Evolutionary conservation across 2,888 invertebrate genomes (phyloP), one percentile per base, ranked within the genome.

Genomic region (Branchipolynoe longqiensis): DNA sequence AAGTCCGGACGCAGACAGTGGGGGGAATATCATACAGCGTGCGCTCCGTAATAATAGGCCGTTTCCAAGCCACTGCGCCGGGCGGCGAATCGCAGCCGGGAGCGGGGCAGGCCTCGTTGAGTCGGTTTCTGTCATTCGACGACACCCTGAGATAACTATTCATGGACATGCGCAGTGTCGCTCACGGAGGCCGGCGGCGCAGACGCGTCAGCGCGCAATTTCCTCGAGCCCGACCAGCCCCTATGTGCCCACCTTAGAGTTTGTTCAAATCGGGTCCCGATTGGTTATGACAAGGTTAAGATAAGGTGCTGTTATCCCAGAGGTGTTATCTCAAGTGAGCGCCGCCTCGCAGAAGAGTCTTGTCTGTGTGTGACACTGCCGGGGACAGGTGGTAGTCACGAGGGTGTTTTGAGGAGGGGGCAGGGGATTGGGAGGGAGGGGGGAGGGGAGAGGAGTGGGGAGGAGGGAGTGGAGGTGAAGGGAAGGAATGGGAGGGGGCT

Each of bases 281-380:
- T 78, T 78, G 78, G 78, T 78, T 78, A 78, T 78, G 78, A 78
- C 78, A 78, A 78, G 78, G 78, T 78, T 78, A 78, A 78, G 78
- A 78, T 78, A 78, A 78, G 78, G 78, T 78, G 41, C 78, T 78
- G 78, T 78, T 78, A 78, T 78, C 78, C 78, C 78, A 41, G 78
- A 54, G 31, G 78, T 48, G 78, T 78, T 78, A 78, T 78, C 78
- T 78, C 54, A 78, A 54, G 78, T 78, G 33, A 18, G 78, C 48
- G 28, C 48, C 48, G 78, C 48, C 14, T 78, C 8, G 73, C 14
- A 33, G 25, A 48, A n/a, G n/a, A n/a, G n/a, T n/a, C n/a, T n/a
- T n/a, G 48, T 31, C 41, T 78, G 78, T 14, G n/a, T 14, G 48
- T 78, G 78, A 78, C 78, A 78, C 78, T 78, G n/a, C 48, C n/a